These are phyloP conservation scores for Hypselothyrea guttata DNA, from an alignment of 2,888 invertebrate species.

Conservation along the genomic window DNA sequence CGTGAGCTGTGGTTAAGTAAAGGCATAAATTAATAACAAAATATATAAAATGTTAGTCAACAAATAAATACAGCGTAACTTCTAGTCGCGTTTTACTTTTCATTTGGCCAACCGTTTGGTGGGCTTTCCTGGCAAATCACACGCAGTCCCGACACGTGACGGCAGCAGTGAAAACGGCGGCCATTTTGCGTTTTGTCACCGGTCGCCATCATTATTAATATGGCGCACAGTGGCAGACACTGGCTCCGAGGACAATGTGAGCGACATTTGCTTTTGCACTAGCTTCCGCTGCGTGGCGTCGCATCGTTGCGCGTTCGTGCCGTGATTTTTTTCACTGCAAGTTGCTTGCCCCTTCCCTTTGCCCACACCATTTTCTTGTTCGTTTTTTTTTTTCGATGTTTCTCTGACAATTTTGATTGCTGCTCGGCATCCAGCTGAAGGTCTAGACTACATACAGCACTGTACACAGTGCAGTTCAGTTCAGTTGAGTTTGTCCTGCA, in stretches of 20 bases:
- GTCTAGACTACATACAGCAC: too few species aligned
- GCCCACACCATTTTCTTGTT: conserved; percentile 1
- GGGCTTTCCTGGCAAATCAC: neutral
- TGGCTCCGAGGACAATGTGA: conserved; percentile 24
- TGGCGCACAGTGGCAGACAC: conserved; percentile 26
- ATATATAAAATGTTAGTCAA: too few species aligned
- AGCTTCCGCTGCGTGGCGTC: conserved; percentile 66
- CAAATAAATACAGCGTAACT: too few species aligned
- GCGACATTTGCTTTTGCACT: conserved; percentile 52
- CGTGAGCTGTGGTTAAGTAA: too few species aligned
- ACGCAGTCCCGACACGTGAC: neutral
- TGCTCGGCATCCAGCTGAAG: conserved; percentile 17
- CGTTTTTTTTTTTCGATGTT: conserved; percentile 31
- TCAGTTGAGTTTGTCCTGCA: conserved; percentile 1
- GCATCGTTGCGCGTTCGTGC: conserved; percentile 33
- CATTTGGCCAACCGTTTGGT: too few species aligned
- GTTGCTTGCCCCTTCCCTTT: neutral
- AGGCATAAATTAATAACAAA: too few species aligned
- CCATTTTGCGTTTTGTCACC: conserved; percentile 66
- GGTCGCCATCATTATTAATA: conserved; percentile 70
- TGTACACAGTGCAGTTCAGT: neutral
- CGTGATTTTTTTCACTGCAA: conserved; percentile 46
- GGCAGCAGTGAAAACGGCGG: conserved; percentile 35
- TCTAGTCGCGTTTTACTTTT: too few species aligned
- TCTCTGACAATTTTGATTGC: conserved; percentile 66